Evolutionary conservation across 2,113 vertebrate species (phyloP).

Genomic region (Cyprinodon variegatus): DNA sequence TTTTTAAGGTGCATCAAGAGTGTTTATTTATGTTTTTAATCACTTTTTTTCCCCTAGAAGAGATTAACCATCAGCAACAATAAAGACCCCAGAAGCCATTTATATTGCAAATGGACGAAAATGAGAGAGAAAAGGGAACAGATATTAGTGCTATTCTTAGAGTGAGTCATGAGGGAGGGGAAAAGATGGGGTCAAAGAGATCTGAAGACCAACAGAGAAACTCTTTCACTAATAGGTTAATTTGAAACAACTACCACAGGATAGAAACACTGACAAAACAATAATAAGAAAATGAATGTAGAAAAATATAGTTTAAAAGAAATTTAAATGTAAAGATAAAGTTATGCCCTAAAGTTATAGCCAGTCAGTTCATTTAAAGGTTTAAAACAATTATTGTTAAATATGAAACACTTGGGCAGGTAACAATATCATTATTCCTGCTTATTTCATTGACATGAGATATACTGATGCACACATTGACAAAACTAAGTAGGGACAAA

Average conservation of each 20-base stretch:
- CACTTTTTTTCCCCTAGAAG: constrained; percentile 60
- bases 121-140: constrained; percentile 10
- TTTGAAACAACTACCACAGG: background rate
- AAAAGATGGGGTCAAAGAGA: constrained; percentile 9
- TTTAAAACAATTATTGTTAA: background rate
- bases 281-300: background rate
- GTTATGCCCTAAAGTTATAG: background rate
- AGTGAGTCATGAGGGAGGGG: constrained; percentile 3
- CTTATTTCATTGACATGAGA: background rate
- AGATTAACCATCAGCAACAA: constrained; percentile 65
- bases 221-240: constrained; percentile 4
- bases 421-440: background rate
- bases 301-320: too few relatives aligned
- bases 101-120: constrained; percentile 36
- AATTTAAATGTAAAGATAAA: background rate
- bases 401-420: background rate
- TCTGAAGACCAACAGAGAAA: constrained; percentile 30
- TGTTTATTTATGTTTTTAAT: constrained; percentile 18
- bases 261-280: background rate
- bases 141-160: constrained; percentile 14
- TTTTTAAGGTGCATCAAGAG: constrained; percentile 37
- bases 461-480: background rate
- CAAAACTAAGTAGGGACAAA: background rate
- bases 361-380: background rate
- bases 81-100: constrained; percentile 63